Conservation (phyloP, 2,888 invertebrate genomes). For the Hirtodrosophila cameraria region DNA sequence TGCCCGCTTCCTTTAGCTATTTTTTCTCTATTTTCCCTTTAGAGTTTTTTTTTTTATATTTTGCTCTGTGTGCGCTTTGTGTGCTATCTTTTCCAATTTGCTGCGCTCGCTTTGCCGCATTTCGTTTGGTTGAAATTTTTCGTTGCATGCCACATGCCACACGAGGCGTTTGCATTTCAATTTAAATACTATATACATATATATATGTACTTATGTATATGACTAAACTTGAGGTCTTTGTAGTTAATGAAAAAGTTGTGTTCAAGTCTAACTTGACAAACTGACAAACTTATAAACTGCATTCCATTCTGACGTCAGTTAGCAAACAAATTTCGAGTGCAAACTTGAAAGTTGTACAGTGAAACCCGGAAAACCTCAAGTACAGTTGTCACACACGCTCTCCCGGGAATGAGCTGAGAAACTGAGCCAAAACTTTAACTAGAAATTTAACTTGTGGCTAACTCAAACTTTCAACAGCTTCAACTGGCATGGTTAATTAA, state of each 20-base stretch:
- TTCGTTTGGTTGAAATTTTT: neutral
- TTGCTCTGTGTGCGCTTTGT: slow-evolving; percentile 33
- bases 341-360: slow-evolving; percentile 20
- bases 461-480: slow-evolving; percentile 49
- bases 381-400: slow-evolving; percentile 50
- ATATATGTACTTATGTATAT: slow-evolving; percentile 10
- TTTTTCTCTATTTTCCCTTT: slow-evolving; percentile 1
- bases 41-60: slow-evolving; percentile 1
- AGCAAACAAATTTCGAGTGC: slow-evolving; percentile 7
- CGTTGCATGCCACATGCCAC: slow-evolving; percentile 16
- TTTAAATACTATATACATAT: slow-evolving; percentile 9
- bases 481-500: slow-evolving; percentile 61
- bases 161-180: slow-evolving; percentile 4
- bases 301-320: neutral
- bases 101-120: slow-evolving; percentile 34
- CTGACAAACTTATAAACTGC: neutral
- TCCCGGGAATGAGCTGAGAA: neutral
- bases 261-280: slow-evolving; percentile 1
- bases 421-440: slow-evolving; percentile 38
- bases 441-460: slow-evolving; percentile 36
- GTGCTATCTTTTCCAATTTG: slow-evolving; percentile 59
- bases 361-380: slow-evolving; percentile 3
- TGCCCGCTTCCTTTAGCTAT: slow-evolving; percentile 38
- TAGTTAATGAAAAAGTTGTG: slow-evolving; percentile 35
- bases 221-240: slow-evolving; percentile 33